Percentiles rank a stretch among this genome's conserved stretches.
phyloP scores from a whole-genome alignment of 1,140 invertebrate species.

The Pentalonia nigronervosa region DNA sequence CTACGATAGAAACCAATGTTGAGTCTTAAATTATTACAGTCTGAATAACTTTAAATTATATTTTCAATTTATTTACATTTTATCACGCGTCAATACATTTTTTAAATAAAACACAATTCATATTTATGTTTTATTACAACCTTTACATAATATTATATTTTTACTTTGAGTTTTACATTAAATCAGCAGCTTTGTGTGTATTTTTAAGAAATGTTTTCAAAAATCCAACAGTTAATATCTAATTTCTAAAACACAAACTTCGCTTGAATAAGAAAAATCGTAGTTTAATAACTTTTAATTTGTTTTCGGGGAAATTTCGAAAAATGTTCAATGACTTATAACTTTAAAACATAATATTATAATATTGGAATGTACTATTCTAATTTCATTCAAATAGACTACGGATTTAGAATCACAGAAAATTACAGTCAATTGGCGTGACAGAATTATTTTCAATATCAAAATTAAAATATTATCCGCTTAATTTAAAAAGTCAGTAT shows the following conservation, averaged over 20 bases:
- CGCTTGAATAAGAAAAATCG: no score
- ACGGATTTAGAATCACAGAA: background rate
- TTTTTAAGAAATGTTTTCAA: background rate
- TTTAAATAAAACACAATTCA: background rate
- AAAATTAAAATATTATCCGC: background rate
- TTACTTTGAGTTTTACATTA: background rate
- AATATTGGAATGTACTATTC: background rate
- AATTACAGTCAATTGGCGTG: background rate
- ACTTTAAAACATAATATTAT: background rate
- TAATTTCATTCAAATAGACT: background rate
- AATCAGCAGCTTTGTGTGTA: background rate
- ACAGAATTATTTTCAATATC: no score
- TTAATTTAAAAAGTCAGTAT: background rate
- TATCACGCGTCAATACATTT: background rate
- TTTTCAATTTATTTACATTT: background rate
- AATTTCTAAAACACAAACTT: background rate
- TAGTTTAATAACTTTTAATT: no score
- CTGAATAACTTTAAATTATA: background rate
- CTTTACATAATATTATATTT: background rate
- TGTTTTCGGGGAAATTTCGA: no score
- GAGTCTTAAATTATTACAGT: background rate
- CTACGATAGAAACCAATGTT: background rate
- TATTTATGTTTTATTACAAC: background rate
- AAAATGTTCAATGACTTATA: background rate
- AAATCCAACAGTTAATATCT: background rate